Conservation (phyloP, 2,797 vertebrate genomes). For the Xenops minutus region DNA sequence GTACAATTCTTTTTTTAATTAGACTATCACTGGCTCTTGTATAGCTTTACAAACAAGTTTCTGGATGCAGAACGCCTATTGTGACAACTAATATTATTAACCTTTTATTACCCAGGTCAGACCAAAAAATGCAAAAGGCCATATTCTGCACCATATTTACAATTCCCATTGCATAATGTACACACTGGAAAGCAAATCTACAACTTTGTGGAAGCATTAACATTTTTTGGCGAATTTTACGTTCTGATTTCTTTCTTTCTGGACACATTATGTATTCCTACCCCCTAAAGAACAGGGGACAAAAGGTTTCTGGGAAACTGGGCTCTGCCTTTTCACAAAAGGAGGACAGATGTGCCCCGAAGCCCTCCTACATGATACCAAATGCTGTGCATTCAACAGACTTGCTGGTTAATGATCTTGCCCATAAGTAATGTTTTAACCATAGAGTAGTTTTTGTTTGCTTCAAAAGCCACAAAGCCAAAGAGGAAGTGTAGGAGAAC, state of each 20-base stretch:
- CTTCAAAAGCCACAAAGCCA: conserved; percentile 77
- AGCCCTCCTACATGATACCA: conserved; percentile 24
- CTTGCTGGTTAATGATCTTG: conserved; percentile 68
- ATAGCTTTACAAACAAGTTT: background rate
- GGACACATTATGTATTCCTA: background rate
- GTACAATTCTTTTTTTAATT: background rate
- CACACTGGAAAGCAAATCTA: background rate
- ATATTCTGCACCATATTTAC: background rate
- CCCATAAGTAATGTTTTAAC: conserved; percentile 73
- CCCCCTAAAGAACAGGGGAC: background rate
- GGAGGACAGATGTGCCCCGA: background rate
- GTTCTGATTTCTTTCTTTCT: background rate
- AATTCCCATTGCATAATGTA: rapidly evolving
- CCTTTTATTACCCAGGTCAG: background rate
- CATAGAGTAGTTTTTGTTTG: conserved; percentile 60
- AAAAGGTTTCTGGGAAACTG: conserved; percentile 26
- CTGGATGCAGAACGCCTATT: background rate
- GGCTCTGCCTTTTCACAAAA: background rate
- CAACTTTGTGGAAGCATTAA: background rate
- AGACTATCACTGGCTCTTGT: background rate
- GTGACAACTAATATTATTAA: background rate
- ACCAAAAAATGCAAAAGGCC: background rate
- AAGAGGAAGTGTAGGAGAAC: conserved; percentile 78
- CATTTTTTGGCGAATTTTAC: background rate
- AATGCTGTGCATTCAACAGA: conserved; percentile 15